These are phyloP conservation scores for Eristalis arbustorum DNA, from an alignment of 2,888 invertebrate species.

Conservation along the genomic window DNA sequence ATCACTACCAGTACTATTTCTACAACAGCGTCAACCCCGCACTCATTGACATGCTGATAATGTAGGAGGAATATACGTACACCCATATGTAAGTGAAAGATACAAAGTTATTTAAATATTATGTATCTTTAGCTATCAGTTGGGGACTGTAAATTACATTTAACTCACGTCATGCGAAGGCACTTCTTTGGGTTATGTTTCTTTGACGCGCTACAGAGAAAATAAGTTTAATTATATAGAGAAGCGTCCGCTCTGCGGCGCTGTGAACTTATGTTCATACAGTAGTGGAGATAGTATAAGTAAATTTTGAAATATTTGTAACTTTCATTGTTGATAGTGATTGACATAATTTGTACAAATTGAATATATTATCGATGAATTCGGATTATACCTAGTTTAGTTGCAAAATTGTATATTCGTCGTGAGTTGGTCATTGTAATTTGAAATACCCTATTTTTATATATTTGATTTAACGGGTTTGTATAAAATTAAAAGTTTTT, in stretches of 20 bases:
- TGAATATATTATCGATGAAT: neutral
- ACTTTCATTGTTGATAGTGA: neutral
- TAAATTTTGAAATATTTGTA: neutral
- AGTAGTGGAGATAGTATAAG: neutral
- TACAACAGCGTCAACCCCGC: neutral
- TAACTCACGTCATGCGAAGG: slow-evolving; percentile 4
- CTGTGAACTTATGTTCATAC: neutral
- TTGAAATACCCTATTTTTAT: neutral
- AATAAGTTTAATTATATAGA: neutral
- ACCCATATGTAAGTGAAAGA: neutral
- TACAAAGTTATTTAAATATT: neutral
- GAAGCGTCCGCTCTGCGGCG: neutral
- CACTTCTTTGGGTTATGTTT: neutral
- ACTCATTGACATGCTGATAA: slow-evolving; percentile 16
- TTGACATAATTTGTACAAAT: neutral
- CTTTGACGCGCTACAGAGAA: neutral
- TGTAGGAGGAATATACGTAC: neutral
- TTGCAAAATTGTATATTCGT: neutral
- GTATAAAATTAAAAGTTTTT: too few relatives aligned
- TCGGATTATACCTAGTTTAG: neutral
- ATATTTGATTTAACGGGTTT: too few relatives aligned
- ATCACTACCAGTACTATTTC: neutral
- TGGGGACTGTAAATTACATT: neutral
- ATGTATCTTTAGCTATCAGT: neutral
- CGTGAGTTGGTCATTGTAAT: neutral